phyloP scores from a whole-genome alignment of 2,888 invertebrate genomes.

The Oligia latruncula region DNA sequence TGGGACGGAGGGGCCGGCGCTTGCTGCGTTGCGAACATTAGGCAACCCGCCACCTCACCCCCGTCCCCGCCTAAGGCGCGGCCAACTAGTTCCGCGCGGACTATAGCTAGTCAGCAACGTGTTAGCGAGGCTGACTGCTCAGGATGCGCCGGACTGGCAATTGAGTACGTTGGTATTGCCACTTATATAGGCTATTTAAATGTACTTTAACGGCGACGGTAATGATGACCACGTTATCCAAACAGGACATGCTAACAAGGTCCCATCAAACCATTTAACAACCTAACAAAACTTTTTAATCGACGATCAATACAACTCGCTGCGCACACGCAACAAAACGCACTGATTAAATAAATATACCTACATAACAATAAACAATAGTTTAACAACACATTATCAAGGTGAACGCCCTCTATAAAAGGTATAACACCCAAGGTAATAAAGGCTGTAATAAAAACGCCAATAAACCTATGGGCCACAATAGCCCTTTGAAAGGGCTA shows the following conservation, averaged over 20 bases:
- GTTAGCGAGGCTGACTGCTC: background rate
- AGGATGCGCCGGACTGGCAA: background rate
- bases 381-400: constrained; percentile 44
- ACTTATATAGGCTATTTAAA: background rate
- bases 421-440: constrained; percentile 36
- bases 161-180: background rate
- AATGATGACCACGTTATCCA: constrained; percentile 1
- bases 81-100: too few species aligned
- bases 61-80: too few species aligned
- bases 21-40: too few species aligned
- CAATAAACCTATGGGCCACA: constrained; percentile 58
- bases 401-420: constrained; percentile 48
- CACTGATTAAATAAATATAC: constrained; percentile 33
- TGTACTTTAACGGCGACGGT: background rate
- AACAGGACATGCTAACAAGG: constrained; percentile 30
- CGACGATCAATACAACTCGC: constrained; percentile 18
- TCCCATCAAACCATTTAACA: constrained; percentile 28
- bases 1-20: too few species aligned
- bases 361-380: constrained; percentile 43
- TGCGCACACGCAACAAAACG: constrained; percentile 34
- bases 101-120: background rate
- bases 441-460: constrained; percentile 55
- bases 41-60: too few species aligned
- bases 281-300: constrained; percentile 31
- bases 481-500: constrained; percentile 68